Evolutionary conservation across 2,113 vertebrate species (phyloP), one percentile per base, ranked within the genome.

Genomic region (Egretta garzetta): DNA sequence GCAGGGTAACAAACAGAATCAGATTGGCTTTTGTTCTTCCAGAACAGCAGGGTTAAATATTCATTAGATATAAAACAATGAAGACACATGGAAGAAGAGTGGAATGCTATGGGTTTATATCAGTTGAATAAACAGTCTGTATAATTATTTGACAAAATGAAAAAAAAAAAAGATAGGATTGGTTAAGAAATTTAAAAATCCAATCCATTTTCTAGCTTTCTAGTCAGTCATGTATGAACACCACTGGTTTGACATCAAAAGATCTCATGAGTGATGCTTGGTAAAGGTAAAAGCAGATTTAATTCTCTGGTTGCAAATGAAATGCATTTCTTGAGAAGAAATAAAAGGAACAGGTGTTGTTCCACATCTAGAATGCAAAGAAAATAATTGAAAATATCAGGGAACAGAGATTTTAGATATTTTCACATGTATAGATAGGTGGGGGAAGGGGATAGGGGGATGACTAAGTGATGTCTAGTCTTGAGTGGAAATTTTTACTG

Each of bases 1-100:
- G 73, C 41, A 89, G 64, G n/a, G 79, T 92, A 92, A 81, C 72
- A 96, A 92, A 93, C 22, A 93, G 37, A 80, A 77, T 55, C 80
- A 70, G 37, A 87, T 50, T 8, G 73, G n/a, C 45, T 95, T 96
- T 91, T 94, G 33, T 91, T 96, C 58, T 32, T 74, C 30, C 41
- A 88, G 64, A 91, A 20, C 83, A 94, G 76, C 68, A 81, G 72
- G 72, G n/a, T 41, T 94, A 58, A 89, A 91, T 71, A 45, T 88
- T 80, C 80, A 77, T 77, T 74, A 83, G 68, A 14, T 8, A 37
- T 50, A 75, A 96, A 97, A 58, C 53, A 95, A 84, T 50, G 58
- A 93, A 79, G 55, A 47, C 28, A 37, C 6, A 5, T 14, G 30
- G 84, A 82, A 52, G 50, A 63, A 50, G 33, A 95, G 85, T 33